These are phyloP conservation scores for Epicampocera succincta DNA, from an alignment of 2,888 invertebrate species.

Conservation along the genomic window DNA sequence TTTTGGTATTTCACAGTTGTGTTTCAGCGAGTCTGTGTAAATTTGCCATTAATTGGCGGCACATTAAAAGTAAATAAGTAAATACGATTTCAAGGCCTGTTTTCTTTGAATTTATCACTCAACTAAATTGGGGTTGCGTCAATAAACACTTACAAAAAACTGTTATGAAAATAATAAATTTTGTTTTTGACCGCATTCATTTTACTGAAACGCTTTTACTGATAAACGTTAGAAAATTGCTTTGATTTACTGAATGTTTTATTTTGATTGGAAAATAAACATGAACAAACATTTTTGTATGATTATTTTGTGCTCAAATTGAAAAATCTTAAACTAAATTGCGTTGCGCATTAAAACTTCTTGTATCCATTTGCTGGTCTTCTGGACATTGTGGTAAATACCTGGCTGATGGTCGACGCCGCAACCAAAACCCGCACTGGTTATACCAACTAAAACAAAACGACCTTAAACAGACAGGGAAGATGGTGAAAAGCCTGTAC, in stretches of 20 bases:
- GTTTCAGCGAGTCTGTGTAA: too few species aligned
- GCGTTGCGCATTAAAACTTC: constrained; percentile 80
- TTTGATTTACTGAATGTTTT: too few species aligned
- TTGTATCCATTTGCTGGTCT: constrained; percentile 87
- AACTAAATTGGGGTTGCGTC: not conserved
- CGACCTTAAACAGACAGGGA: constrained; percentile 78
- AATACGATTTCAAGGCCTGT: not conserved
- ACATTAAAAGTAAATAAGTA: too few species aligned
- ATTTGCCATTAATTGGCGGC: too few species aligned
- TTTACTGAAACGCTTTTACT: too few species aligned
- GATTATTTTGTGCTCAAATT: not conserved
- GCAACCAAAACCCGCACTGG: constrained; percentile 93
- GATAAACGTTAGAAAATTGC: too few species aligned
- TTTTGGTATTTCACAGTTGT: too few species aligned
- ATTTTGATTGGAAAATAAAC: too few species aligned
- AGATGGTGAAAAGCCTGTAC: not conserved
- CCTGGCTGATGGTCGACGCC: constrained; percentile 93
- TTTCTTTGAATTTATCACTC: not conserved
- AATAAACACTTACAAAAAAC: not conserved
- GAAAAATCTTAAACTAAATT: constrained; percentile 38
- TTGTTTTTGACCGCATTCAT: too few species aligned
- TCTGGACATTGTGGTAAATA: constrained; percentile 91
- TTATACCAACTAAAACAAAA: constrained; percentile 91
- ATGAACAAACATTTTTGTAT: constrained; percentile 3
- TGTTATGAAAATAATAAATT: not conserved